Evolutionary conservation across 2,888 invertebrate genomes (phyloP).

Genomic region (Conistra vaccinii): DNA sequence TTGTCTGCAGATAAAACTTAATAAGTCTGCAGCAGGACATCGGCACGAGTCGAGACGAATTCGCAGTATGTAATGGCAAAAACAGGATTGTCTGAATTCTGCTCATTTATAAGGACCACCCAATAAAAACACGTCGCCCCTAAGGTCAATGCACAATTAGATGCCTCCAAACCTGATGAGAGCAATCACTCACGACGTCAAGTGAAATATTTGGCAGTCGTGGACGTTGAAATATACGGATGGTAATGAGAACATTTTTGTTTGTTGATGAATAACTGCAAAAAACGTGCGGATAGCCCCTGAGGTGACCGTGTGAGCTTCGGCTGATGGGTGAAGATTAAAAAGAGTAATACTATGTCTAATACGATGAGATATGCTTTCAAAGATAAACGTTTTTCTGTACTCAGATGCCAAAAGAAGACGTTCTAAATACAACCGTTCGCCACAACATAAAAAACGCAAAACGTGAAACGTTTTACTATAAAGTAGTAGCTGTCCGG

Average conservation of each 20-base stretch:
- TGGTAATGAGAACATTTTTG: conserved; percentile 67
- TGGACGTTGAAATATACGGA: conserved; percentile 73
- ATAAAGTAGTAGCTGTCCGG: conserved; percentile 52
- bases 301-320: conserved; percentile 26
- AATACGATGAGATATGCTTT: conserved; percentile 23
- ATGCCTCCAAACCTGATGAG: conserved; percentile 70
- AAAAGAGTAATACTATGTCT: conserved; percentile 16
- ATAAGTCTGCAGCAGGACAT: conserved; percentile 66
- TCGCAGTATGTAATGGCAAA: conserved; percentile 65
- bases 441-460: conserved; percentile 28
- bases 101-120: conserved; percentile 78
- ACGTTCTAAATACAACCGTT: conserved; percentile 26
- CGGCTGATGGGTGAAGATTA: conserved; percentile 26
- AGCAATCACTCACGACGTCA: conserved; percentile 77
- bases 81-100: conserved; percentile 72
- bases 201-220: conserved; percentile 75
- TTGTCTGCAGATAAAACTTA: conserved; percentile 63
- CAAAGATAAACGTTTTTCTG: conserved; percentile 13
- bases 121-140: conserved; percentile 69
- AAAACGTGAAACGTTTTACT: conserved; percentile 56
- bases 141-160: conserved; percentile 83
- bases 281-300: conserved; percentile 53
- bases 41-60: conserved; percentile 66
- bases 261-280: conserved; percentile 63
- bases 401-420: not conserved